These are phyloP conservation scores for Hyles vespertilio DNA, from an alignment of 1,140 invertebrate species.

Conservation along the genomic window DNA sequence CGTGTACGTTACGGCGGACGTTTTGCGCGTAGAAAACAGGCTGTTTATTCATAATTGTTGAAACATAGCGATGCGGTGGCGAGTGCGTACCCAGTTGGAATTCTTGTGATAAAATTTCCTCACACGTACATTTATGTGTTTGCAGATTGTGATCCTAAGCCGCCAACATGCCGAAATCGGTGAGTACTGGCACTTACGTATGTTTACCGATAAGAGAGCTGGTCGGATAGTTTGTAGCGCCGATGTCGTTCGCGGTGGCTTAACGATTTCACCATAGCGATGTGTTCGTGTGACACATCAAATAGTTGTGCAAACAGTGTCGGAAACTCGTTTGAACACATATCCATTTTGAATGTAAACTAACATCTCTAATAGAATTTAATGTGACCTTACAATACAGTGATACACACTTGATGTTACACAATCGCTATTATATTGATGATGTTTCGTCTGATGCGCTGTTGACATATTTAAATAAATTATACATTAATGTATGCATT, in stretches of 20 bases:
- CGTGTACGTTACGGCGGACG: slow-evolving; percentile 17
- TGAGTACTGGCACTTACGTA: slow-evolving; percentile 42
- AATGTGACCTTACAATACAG: no score
- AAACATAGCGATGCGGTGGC: slow-evolving; percentile 44
- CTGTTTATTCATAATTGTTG: slow-evolving; percentile 37
- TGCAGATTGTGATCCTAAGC: slow-evolving; percentile 66
- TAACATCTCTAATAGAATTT: no score
- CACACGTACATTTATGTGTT: slow-evolving; percentile 38
- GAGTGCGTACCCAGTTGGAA: slow-evolving; percentile 21
- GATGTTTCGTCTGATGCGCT: no score
- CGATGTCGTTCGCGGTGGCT: slow-evolving; percentile 1
- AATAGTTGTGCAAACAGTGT: slow-evolving; percentile 1
- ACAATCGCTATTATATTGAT: no score
- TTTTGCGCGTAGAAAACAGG: slow-evolving; percentile 16
- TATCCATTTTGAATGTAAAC: no score
- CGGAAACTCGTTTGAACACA: no score
- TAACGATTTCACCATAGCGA: slow-evolving; percentile 64
- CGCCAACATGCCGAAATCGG: slow-evolving; percentile 73
- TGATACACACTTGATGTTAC: no score
- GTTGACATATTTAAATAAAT: no score
- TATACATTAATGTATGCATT: no score
- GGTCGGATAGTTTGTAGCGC: slow-evolving; percentile 1
- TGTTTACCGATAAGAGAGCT: slow-evolving; percentile 8
- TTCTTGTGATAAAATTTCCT: slow-evolving; percentile 30
- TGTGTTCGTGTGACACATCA: slow-evolving; percentile 50